phyloP scores from a whole-genome alignment of 2,888 invertebrate genomes.

The Leptothorax acervorum region DNA sequence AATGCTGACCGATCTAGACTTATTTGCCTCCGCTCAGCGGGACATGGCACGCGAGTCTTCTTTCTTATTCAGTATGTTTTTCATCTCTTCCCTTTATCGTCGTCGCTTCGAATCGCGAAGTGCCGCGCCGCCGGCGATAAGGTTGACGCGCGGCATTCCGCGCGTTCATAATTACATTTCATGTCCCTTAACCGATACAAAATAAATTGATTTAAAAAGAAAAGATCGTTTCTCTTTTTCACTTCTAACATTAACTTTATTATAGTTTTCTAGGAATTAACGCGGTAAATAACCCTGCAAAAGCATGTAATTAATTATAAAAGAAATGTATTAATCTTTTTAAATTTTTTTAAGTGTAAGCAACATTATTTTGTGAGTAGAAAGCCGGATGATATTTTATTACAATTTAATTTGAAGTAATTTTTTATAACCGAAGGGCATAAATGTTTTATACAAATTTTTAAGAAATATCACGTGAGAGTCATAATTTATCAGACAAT shows the following conservation, averaged over 20 bases:
- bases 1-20: slow-evolving; percentile 64
- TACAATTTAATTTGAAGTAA: not conserved
- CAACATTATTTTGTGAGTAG: not conserved
- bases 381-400: not conserved
- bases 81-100: slow-evolving; percentile 69
- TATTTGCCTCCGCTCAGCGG: slow-evolving; percentile 73
- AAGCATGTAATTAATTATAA: not conserved
- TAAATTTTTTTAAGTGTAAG: not conserved
- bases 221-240: not conserved
- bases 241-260: not conserved
- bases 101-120: slow-evolving; percentile 56
- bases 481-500: not conserved
- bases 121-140: slow-evolving; percentile 58
- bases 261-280: slow-evolving; percentile 1
- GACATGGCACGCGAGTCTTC: slow-evolving; percentile 73
- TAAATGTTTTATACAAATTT: not conserved
- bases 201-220: slow-evolving; percentile 17
- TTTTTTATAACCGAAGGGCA: not conserved
- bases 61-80: slow-evolving; percentile 72
- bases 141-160: slow-evolving; percentile 59
- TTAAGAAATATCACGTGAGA: not conserved
- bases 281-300: not conserved
- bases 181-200: slow-evolving; percentile 50
- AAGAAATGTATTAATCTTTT: not conserved
- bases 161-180: slow-evolving; percentile 63